Base-by-base conservation (phyloP, 2,797 vertebrate species). In the Myripristis jacobus region DNA sequence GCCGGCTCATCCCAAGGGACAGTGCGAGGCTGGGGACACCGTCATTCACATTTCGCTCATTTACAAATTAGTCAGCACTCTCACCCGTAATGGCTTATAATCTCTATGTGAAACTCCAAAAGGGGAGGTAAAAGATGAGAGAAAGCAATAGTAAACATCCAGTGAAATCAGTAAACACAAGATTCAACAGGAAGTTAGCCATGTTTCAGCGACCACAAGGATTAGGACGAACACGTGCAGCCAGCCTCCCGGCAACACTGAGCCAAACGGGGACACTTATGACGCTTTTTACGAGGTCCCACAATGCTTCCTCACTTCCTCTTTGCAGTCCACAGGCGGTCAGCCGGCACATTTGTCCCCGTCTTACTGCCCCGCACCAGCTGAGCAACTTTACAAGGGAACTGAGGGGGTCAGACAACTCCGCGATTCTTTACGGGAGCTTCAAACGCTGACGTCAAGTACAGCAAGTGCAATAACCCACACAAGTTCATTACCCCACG, bases 1-100 rank as follows among this genome's bases (percentile, higher is more conserved):
- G 74, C 51, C 0, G 44, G 66, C 76, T 88, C 78, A 82, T 89
- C 91, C 89, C 81, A 6, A 13, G 83, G 87, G 88, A 90, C 87
- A 72, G 85, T 66, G 66, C 54, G 52, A 8, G 15, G 21, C 47
- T 22, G 56, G 72, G 75, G 75, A 83, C 71, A 84, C 87, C 68
- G 85, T 88, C 70, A 88, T 88, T 88, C 80, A 75, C 75, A 75
- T 86, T 62, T 88, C 85, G 76, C 84, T 85, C 77, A 73, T 79
- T 82, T 54, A 73, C 74, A 80, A 66, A 83, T 84, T 85, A 80
- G 56, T 61, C 73, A 72, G 66, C 71, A 61, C 70, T 58, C 77
- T 56, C 21, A 54, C 63, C 29, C 61, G 52, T 56, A 69, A 22
- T 22, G 55, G 12, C 48, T 52, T 3, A 24, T 54, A 61, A 76